A percentile compares a stretch with the other conserved stretches of the same genome.
Conservation (phyloP, 2,113 vertebrate species). For the Pollachius pollachius region DNA sequence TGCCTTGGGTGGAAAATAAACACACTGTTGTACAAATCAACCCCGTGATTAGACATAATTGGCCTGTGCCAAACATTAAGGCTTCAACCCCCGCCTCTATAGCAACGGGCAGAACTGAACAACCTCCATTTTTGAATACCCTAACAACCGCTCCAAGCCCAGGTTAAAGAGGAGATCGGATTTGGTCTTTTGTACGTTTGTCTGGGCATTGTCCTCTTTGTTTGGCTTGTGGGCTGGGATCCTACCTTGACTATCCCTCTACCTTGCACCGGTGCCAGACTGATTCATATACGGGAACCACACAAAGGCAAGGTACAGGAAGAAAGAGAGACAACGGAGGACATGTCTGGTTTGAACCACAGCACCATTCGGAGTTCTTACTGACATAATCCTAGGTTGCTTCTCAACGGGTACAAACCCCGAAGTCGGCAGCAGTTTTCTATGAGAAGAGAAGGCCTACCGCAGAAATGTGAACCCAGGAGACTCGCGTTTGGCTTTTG, state of each 20-base stretch:
- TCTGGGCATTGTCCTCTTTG: constrained; percentile 16
- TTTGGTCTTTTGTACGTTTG: too few relatives aligned
- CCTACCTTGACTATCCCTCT: too few relatives aligned
- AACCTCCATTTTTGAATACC: too few relatives aligned
- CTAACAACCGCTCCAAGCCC: constrained; percentile 1
- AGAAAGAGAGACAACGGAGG: too few relatives aligned
- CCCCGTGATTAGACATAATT: constrained; percentile 24
- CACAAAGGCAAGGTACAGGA: too few relatives aligned
- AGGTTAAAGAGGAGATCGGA: constrained; percentile 12
- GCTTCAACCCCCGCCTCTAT: neutral
- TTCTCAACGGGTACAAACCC: constrained; percentile 7
- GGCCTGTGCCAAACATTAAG: neutral
- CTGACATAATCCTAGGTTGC: neutral
- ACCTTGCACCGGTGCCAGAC: too few relatives aligned
- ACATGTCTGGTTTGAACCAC: neutral
- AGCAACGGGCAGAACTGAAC: neutral
- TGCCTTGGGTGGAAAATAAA: constrained; percentile 16
- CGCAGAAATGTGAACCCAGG: constrained; percentile 17
- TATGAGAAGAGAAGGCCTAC: constrained; percentile 13
- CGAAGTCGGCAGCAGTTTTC: neutral
- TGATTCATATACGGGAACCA: too few relatives aligned
- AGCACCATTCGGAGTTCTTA: too few relatives aligned
- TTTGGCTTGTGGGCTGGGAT: neutral
- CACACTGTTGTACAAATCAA: neutral
- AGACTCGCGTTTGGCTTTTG: constrained; percentile 23